Conservation (phyloP, 2,797 vertebrate species). For the Manis javanica region DNA sequence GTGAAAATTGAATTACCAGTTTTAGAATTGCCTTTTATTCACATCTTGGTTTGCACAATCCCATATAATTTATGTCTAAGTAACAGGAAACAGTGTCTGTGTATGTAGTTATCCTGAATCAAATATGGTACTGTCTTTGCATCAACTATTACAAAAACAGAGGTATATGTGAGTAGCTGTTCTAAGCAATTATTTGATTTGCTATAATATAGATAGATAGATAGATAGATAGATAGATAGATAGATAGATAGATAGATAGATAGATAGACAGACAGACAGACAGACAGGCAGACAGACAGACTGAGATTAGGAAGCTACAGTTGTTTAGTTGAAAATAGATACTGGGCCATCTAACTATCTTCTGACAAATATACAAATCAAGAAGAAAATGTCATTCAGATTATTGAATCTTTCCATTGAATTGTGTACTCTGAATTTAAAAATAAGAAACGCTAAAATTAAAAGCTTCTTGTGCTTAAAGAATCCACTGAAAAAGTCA, state of each 20-base stretch:
- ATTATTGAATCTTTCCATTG: not conserved
- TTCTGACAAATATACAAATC: not conserved
- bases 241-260: no score
- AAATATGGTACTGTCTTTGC: not conserved
- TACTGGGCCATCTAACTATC: not conserved
- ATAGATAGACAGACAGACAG: no score
- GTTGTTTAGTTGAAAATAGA: slow-evolving; percentile 39
- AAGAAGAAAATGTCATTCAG: slow-evolving; percentile 13
- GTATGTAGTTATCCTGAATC: not conserved
- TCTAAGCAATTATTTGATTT: slow-evolving; percentile 29
- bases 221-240: no score
- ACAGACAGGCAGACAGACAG: not conserved
- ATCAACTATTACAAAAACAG: not conserved
- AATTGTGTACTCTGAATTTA: not conserved
- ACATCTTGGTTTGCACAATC: not conserved
- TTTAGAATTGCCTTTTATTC: not conserved
- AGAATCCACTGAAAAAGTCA: not conserved
- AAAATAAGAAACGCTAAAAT: not conserved
- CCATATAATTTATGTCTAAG: not conserved
- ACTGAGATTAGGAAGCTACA: slow-evolving; percentile 19
- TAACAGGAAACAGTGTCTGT: not conserved
- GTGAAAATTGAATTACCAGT: not conserved
- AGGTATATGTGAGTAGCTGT: not conserved
- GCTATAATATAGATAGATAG: not conserved
- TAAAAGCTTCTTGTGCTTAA: not conserved